phyloP scores from a whole-genome alignment of 2,797 vertebrate species.

The Dendrocincla tyrannina region DNA sequence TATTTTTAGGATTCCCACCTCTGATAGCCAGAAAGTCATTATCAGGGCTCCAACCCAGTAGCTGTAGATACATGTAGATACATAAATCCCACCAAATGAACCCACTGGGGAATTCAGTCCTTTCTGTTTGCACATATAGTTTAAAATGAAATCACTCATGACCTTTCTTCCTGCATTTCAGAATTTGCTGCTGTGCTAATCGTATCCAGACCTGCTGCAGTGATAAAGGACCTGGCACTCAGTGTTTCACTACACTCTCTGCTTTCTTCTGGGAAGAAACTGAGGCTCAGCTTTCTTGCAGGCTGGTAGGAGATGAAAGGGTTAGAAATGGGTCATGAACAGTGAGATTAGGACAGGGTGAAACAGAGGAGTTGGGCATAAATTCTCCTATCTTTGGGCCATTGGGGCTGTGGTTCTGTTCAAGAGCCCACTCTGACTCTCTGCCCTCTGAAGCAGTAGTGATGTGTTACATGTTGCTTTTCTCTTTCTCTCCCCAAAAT shows the following conservation, averaged over 20 bases:
- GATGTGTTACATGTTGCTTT: not conserved
- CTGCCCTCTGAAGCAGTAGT: not conserved
- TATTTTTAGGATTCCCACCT: not conserved
- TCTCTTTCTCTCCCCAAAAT: not conserved
- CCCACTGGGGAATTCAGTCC: not conserved
- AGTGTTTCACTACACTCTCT: not conserved
- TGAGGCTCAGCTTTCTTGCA: not conserved
- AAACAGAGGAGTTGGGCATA: not conserved
- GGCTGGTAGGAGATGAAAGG: not conserved
- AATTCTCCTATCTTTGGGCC: fast-evolving
- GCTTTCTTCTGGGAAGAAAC: not conserved
- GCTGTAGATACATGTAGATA: not conserved
- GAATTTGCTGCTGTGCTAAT: not conserved
- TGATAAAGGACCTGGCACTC: not conserved
- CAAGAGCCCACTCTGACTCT: not conserved
- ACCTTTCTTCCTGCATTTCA: not conserved
- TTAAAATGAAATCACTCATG: not conserved
- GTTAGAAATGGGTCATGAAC: not conserved
- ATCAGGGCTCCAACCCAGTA: not conserved
- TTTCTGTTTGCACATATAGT: not conserved
- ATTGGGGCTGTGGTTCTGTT: not conserved
- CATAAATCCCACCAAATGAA: not conserved
- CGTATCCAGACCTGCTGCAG: not conserved
- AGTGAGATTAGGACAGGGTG: not conserved
- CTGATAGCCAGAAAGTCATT: not conserved